Conservation (phyloP, 1,140 invertebrate species). For the Choristoneura fumiferana region DNA sequence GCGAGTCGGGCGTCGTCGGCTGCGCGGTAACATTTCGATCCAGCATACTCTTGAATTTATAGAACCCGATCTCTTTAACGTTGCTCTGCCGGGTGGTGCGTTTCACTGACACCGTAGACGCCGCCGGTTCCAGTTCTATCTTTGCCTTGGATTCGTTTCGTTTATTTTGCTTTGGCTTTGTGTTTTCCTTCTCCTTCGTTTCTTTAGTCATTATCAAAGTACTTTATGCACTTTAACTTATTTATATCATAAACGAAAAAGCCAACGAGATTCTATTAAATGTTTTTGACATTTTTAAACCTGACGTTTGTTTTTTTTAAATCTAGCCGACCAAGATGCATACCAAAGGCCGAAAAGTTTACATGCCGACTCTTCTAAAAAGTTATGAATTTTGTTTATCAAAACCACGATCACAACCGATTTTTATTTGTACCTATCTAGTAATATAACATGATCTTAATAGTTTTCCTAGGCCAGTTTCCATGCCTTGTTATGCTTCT, state of each 20-base stretch:
- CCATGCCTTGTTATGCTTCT: too few species aligned
- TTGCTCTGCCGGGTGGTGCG: slow-evolving; percentile 32
- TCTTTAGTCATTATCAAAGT: slow-evolving; percentile 30
- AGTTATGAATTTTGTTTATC: too few species aligned
- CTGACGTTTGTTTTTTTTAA: too few species aligned
- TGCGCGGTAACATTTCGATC: slow-evolving; percentile 35
- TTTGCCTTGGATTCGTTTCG: slow-evolving; percentile 26
- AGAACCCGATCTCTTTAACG: slow-evolving; percentile 37
- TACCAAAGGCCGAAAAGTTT: too few species aligned
- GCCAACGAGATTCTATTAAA: slow-evolving; percentile 30
- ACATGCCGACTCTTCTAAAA: too few species aligned
- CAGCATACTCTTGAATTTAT: slow-evolving; percentile 42
- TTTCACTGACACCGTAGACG: neutral
- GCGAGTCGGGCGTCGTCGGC: neutral
- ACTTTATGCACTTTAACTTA: neutral
- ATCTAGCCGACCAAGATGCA: too few species aligned
- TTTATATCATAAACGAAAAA: slow-evolving; percentile 24
- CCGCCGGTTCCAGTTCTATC: slow-evolving; percentile 1
- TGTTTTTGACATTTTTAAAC: slow-evolving; percentile 11
- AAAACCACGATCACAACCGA: too few species aligned
- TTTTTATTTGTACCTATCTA: too few species aligned
- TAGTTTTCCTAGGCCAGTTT: too few species aligned
- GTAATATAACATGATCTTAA: too few species aligned
- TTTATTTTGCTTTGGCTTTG: slow-evolving; percentile 22
- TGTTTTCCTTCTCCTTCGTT: slow-evolving; percentile 26